Base-by-base conservation (phyloP, 2,888 invertebrate genomes). In the Acleris laterana region DNA sequence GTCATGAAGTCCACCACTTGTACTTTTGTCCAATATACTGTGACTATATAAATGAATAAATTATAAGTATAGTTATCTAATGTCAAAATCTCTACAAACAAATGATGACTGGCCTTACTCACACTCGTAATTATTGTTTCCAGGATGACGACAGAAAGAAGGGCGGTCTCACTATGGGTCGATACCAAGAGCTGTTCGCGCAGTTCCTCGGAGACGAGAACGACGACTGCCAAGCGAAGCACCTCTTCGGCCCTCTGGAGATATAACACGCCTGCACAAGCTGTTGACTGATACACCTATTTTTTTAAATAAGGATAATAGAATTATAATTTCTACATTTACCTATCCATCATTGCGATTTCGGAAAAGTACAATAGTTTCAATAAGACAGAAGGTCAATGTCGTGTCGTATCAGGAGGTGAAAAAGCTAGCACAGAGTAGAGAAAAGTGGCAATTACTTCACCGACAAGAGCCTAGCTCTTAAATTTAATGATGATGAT, bases 161-260 rank as follows among this genome's bases (percentile, higher is more conserved):
- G 77, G 97, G 97, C 28, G 97, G 97, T 5, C 89, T 97, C 55
- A 96, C 96, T 3, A 83, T 97, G 68, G 94, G 96, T 5, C 94
- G 97, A 81, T 97, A 97, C 82, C 96, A 97, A 83, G 97, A 97
- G 83, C 93, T 97, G 3, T 97, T 97, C 83, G 96, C 96, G 0
- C 95, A 96, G 84, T 97, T 96, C 89, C 93, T 97, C 69, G 96
- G 97, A 25, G 96, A 97, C 84, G 95, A 95, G 46, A 95, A 94
- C 72, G 96, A 96, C 65, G 94, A 95, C 74, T 95, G 95, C 78
- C 94, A 95, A 68, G 96, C 96, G 48, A 95, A 95, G 60, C 95
- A 96, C 77, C 93, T 97, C 17, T 97, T 97, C 83, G 97, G 97
- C 52, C 97, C 97, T 48, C 89, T 97, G 75, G 94, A 90, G 75